phyloP scores from a whole-genome alignment of 2,888 invertebrate genomes.

The Melipona beecheii region DNA sequence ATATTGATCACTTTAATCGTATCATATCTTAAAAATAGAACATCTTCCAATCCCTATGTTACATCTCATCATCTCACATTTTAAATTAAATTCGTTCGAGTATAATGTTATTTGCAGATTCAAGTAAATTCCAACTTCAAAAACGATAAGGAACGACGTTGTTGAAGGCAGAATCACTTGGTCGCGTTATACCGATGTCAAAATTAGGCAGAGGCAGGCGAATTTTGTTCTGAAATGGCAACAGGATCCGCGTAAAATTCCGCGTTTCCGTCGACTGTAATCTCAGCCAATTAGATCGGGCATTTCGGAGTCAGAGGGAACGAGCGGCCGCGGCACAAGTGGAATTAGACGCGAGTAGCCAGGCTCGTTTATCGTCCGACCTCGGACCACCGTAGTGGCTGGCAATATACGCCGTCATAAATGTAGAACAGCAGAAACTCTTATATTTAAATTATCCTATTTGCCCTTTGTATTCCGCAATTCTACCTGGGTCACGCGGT shows the following conservation, averaged over 20 bases:
- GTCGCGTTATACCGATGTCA: neutral
- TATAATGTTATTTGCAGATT: neutral
- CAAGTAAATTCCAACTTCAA: neutral
- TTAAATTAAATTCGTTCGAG: neutral
- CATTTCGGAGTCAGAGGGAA: conserved; percentile 25
- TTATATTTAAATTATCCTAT: conserved; percentile 40
- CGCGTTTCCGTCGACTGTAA: conserved; percentile 22
- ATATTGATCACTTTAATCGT: neutral
- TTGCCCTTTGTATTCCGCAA: neutral
- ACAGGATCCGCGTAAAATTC: conserved; percentile 19
- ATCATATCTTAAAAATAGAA: neutral
- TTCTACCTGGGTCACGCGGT: conserved; percentile 12
- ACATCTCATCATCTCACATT: neutral
- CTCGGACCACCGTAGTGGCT: neutral
- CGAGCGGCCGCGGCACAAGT: conserved; percentile 32
- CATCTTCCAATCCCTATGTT: neutral
- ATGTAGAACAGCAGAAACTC: conserved; percentile 33
- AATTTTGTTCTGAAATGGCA: neutral
- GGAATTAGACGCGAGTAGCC: conserved; percentile 45
- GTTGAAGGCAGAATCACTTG: neutral
- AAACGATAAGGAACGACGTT: neutral
- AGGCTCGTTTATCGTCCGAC: conserved; percentile 36
- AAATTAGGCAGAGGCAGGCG: neutral
- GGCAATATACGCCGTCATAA: conserved; percentile 32
- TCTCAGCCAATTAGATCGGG: conserved; percentile 41